Conservation (phyloP, 1,140 invertebrate species). For the Lordiphosa mommai region DNA sequence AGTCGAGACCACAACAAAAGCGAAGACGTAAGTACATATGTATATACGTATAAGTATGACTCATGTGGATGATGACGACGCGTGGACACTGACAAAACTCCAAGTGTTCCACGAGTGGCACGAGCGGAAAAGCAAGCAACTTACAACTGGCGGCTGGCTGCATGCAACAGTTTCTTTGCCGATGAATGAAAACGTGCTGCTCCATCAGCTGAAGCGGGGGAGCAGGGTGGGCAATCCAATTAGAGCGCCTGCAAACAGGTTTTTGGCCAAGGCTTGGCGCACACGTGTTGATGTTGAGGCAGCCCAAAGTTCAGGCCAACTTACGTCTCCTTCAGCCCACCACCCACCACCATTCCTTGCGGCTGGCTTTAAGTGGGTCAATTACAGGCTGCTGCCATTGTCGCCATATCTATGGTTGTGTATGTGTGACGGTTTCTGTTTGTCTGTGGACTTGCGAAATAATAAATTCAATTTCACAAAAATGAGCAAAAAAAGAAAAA, state of each 20-base stretch:
- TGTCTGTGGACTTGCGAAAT: constrained; percentile 57
- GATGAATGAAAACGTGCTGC: constrained; percentile 68
- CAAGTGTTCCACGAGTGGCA: constrained; percentile 34
- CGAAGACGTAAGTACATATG: constrained; percentile 4
- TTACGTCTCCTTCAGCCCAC: constrained; percentile 17
- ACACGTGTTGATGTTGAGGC: constrained; percentile 43
- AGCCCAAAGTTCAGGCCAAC: constrained; percentile 51
- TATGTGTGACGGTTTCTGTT: constrained; percentile 15
- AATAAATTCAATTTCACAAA: constrained; percentile 74
- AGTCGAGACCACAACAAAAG: constrained; percentile 19
- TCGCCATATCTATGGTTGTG: constrained; percentile 33
- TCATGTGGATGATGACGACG: constrained; percentile 32
- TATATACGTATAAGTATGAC: constrained; percentile 17
- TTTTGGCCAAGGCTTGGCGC: constrained; percentile 48
- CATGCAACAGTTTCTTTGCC: constrained; percentile 58
- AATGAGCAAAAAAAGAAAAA: constrained; percentile 38
- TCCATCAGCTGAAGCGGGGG: constrained; percentile 1
- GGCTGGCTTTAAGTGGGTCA: constrained; percentile 54
- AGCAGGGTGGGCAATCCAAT: constrained; percentile 30
- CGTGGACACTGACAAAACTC: constrained; percentile 9
- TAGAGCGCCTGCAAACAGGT: constrained; percentile 67
- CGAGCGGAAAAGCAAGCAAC: constrained; percentile 26
- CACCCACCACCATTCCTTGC: constrained; percentile 29
- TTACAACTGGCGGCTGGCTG: constrained; percentile 54
- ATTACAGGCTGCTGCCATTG: constrained; percentile 72